These are phyloP conservation scores for Sebastes cheni DNA, from an alignment of 2,797 vertebrate genomes.

Conservation along the genomic window DNA sequence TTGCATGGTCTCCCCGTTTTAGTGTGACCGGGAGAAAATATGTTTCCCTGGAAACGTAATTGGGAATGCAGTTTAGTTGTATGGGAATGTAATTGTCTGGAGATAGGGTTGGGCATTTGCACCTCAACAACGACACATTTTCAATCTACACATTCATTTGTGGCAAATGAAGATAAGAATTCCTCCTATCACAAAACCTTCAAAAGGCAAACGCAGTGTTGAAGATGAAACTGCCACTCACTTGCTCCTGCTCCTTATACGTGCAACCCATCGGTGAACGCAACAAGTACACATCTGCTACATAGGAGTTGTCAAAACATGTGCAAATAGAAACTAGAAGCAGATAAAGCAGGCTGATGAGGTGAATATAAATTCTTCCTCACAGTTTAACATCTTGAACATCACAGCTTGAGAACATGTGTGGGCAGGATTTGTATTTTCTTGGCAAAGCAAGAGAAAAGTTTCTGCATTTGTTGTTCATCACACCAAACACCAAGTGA, in stretches of 20 bases:
- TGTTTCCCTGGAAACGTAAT: too few relatives aligned
- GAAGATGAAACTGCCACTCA: background rate
- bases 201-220: background rate
- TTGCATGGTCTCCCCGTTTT: too few relatives aligned
- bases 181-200: background rate
- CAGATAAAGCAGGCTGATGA: background rate
- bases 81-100: too few relatives aligned
- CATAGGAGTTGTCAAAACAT: background rate
- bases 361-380: background rate
- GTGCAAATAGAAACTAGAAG: background rate
- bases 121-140: background rate
- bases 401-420: background rate
- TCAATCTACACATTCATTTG: background rate
- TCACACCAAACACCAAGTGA: background rate
- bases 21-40: too few relatives aligned
- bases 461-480: background rate
- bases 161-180: background rate
- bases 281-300: conserved; percentile 9
- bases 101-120: background rate
- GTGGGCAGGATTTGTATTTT: background rate
- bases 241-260: background rate
- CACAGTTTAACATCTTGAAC: background rate
- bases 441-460: background rate
- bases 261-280: background rate
- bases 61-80: too few relatives aligned